Percentiles rank a stretch among this genome's conserved stretches.
These are phyloP conservation scores for Ictalurus furcatus DNA, from an alignment of 2,113 vertebrate genomes.

Conservation along the genomic window DNA sequence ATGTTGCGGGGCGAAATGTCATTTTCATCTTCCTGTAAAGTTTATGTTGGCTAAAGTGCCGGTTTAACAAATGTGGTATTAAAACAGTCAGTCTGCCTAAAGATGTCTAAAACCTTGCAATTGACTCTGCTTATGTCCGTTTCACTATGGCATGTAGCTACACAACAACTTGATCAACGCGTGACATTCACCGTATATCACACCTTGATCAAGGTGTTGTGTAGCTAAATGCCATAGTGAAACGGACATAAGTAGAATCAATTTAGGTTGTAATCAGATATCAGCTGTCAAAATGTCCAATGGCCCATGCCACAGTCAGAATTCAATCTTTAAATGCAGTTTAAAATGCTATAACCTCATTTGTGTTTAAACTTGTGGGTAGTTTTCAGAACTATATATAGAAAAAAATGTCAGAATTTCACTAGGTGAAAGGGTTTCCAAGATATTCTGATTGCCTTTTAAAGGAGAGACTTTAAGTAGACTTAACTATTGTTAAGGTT, in stretches of 20 bases:
- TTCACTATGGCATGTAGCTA: background rate
- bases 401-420: background rate
- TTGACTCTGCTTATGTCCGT: background rate
- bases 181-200: background rate
- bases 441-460: background rate
- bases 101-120: background rate
- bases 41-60: background rate
- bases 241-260: background rate
- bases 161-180: background rate
- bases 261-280: background rate
- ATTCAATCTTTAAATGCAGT: background rate
- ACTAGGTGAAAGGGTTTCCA: background rate
- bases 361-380: background rate
- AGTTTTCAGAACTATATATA: background rate
- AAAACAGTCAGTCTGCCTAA: background rate
- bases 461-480: too few relatives aligned
- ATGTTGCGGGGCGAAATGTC: background rate
- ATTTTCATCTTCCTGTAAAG: background rate
- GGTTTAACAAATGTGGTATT: background rate
- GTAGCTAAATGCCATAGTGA: background rate
- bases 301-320: background rate
- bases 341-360: background rate
- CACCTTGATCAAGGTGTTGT: background rate
- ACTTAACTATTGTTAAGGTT: background rate
- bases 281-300: background rate